Evolutionary conservation across 2,888 invertebrate species (phyloP), one percentile per base, ranked within the genome.

Genomic region (Phytoseiulus persimilis): DNA sequence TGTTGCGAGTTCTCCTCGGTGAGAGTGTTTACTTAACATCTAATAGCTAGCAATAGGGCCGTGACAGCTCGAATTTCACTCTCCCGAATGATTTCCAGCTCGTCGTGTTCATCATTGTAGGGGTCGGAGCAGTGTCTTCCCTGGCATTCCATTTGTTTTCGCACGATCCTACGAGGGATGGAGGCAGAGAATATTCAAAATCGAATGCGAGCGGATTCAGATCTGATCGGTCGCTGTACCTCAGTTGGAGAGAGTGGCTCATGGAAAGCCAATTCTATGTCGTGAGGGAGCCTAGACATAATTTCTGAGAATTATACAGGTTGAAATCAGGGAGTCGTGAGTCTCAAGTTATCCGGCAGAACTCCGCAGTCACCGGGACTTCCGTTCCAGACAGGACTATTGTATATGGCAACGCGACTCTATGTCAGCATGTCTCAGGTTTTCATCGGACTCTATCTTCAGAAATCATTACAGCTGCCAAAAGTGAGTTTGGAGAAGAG

Each of bases 321-420:
- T n/a, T n/a, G n/a, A n/a, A n/a, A n/a, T n/a, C n/a, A n/a, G n/a
- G n/a, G n/a, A n/a, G n/a, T n/a, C n/a, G n/a, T n/a, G n/a, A n/a
- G n/a, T n/a, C n/a, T n/a, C n/a, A n/a, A n/a, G n/a, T n/a, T n/a
- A n/a, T n/a, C n/a, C n/a, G n/a, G n/a, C n/a, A n/a, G n/a, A n/a
- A n/a, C n/a, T n/a, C n/a, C n/a, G n/a, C n/a, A n/a, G n/a, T n/a
- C n/a, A n/a, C n/a, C n/a, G n/a, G n/a, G n/a, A n/a, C 90, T 90
- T 90, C 90, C 92, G 91, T 92, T 93, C 91, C 92, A 96, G 95
- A 95, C 97, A 45, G 96, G 95, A 5, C 93, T 95, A 11, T 93
- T 97, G 89, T 98, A 98, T 92, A 97, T 97, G 92, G 95, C 95
- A 89, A 96, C 97, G n/a, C 94, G 97, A 91, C 93, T 98, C 46